Percentiles rank a stretch among this genome's conserved stretches.
Evolutionary conservation across 2,797 vertebrate genomes (phyloP).

Genomic region (Poeciliopsis gracilis): DNA sequence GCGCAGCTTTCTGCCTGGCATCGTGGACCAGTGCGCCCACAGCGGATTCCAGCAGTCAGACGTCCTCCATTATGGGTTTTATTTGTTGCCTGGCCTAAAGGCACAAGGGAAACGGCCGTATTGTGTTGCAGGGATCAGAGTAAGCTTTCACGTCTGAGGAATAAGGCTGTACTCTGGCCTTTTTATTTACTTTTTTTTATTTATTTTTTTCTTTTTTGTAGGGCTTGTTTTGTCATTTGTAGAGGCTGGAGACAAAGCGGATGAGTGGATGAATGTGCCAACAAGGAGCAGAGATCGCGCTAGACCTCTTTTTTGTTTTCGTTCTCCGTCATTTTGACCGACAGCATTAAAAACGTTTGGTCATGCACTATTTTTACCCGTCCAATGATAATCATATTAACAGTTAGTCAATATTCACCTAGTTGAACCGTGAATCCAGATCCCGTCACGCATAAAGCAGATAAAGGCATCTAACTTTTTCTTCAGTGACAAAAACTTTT

Average conservation of each 20-base stretch:
- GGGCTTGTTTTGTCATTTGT: neutral
- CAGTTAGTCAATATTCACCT: too few relatives aligned
- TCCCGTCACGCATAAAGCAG: too few relatives aligned
- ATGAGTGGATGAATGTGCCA: constrained; percentile 22
- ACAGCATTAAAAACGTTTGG: too few relatives aligned
- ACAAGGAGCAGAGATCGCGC: constrained; percentile 30
- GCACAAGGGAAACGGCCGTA: constrained; percentile 42
- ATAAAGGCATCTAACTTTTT: too few relatives aligned
- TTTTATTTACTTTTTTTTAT: constrained; percentile 18
- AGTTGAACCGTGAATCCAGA: too few relatives aligned
- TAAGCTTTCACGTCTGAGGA: constrained; percentile 64
- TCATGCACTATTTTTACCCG: too few relatives aligned
- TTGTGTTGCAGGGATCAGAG: constrained; percentile 73
- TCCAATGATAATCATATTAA: too few relatives aligned
- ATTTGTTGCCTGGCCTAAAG: constrained; percentile 68
- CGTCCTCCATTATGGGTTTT: constrained; percentile 74
- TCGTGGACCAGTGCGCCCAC: constrained; percentile 56
- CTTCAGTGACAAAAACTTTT: too few relatives aligned
- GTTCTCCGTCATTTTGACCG: too few relatives aligned
- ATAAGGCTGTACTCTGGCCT: constrained; percentile 62
- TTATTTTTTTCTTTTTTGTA: neutral
- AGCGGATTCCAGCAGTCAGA: constrained; percentile 72
- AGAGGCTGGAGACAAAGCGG: constrained; percentile 29
- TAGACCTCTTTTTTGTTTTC: too few relatives aligned
- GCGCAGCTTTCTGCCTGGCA: constrained; percentile 48